These are phyloP conservation scores for Drosophila virilis DNA, from an alignment of 1,140 invertebrate genomes.

Conservation along the genomic window DNA sequence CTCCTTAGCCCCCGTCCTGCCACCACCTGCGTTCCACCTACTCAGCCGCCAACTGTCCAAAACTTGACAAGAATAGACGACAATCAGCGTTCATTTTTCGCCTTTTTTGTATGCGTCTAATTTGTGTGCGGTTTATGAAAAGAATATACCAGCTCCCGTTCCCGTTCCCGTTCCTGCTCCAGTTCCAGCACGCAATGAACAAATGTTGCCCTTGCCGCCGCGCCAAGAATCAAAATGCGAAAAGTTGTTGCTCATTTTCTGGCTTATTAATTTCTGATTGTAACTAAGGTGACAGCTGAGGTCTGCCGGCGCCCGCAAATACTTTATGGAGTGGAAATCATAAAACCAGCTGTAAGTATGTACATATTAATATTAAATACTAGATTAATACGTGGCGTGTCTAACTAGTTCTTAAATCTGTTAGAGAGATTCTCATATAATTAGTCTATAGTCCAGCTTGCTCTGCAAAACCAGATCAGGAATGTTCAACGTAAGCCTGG, in stretches of 20 bases:
- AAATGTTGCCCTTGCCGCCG: conserved; percentile 2
- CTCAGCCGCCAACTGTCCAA: conserved; percentile 24
- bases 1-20: background rate
- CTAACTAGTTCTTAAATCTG: no score
- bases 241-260: conserved; percentile 56
- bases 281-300: conserved; percentile 15
- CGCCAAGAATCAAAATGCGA: conserved; percentile 12
- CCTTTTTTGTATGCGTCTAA: conserved; percentile 68
- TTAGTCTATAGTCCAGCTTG: conserved; percentile 24
- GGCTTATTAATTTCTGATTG: conserved; percentile 73
- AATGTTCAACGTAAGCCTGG: conserved; percentile 9
- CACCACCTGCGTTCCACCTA: background rate
- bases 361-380: no score
- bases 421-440: background rate
- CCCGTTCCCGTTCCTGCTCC: background rate
- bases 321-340: background rate
- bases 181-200: conserved; percentile 40
- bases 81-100: conserved; percentile 70
- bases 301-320: background rate
- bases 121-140: conserved; percentile 75
- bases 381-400: no score
- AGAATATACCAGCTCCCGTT: conserved; percentile 30
- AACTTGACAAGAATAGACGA: conserved; percentile 72
- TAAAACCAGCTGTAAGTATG: no score
- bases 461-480: background rate